Base-by-base conservation (phyloP, 2,888 invertebrate species). In the Ennomos fuscantarius region DNA sequence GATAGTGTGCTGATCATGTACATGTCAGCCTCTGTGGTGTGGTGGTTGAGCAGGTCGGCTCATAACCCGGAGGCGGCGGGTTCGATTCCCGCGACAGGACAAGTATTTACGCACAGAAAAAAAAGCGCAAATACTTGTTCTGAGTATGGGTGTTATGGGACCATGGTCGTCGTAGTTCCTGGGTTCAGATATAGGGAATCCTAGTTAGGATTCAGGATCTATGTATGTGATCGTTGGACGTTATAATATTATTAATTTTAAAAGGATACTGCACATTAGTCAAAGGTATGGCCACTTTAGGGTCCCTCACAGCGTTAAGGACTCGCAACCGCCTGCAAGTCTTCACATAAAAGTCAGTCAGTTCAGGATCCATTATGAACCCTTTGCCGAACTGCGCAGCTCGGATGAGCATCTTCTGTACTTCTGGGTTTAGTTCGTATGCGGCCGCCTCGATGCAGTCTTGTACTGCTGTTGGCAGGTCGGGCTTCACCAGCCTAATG, bases 341-440 rank as follows among this genome's bases (percentile, higher is more conserved):
- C 76, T 94, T 94, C 40, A 98, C 97, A 78, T 98, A 99, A 62
- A 95, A 93, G 66, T 96, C 95, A 0, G 91, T 91, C 0, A 97
- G 93, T 78, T 94, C 94, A 41, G 95, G 94, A 58, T 95, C 95
- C 32, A 95, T 93, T 48, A 98, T 93, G 80, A 99, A 99, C 49
- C 97, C 96, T 89, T 98, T 99, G 8, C 99, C 99, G 90, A 98
- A 99, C 79, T 98, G 97, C 0, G 99, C 98, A 9, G 99, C 97
- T 76, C 96, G 93, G 58, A 99, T 95, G 10, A 99, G 91, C 91
- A 96, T 95, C 85, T 98, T 98, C 86, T 99, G 99, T 0, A 96
- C 95, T 42, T 95, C 94, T 0, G 97, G 93, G 75, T 95, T 95
- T 86, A 97, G 97, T 82, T 99, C 98, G 82, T 96, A 97, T 3